These are phyloP conservation scores for Eristalis arbustorum DNA, from an alignment of 2,888 invertebrate genomes.

Conservation along the genomic window DNA sequence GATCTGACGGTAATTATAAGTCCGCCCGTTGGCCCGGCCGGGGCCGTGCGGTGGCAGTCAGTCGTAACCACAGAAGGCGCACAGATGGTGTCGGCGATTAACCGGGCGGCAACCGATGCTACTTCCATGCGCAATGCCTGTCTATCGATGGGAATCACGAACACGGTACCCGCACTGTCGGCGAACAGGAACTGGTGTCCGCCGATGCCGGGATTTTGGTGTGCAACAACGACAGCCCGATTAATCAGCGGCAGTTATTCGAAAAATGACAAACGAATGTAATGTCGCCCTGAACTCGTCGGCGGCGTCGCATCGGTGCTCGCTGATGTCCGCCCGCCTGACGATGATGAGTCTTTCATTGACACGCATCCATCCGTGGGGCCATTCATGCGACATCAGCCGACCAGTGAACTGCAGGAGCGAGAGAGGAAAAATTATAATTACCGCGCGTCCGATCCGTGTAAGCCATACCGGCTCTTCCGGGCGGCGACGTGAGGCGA, in stretches of 20 bases:
- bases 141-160: constrained; percentile 51
- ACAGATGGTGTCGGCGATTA: constrained; percentile 43
- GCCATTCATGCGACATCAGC: constrained; percentile 26
- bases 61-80: constrained; percentile 32
- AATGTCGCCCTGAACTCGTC: constrained; percentile 57
- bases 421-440: constrained; percentile 40
- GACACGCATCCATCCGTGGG: constrained; percentile 61
- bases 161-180: constrained; percentile 7
- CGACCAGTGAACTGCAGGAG: not conserved
- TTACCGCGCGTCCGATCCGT: constrained; percentile 61
- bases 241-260: constrained; percentile 54
- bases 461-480: constrained; percentile 35
- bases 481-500: not conserved
- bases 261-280: constrained; percentile 58
- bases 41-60: constrained; percentile 1
- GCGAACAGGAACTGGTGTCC: not conserved
- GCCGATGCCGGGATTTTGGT: constrained; percentile 13
- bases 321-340: not conserved
- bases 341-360: constrained; percentile 65
- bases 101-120: constrained; percentile 28
- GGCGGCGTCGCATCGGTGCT: constrained; percentile 14
- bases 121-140: constrained; percentile 17
- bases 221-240: constrained; percentile 21
- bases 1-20: constrained; percentile 65
- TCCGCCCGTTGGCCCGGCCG: constrained; percentile 45